Base-by-base conservation (phyloP, 2,888 invertebrate species). In the Neocrepidodera transversa region DNA sequence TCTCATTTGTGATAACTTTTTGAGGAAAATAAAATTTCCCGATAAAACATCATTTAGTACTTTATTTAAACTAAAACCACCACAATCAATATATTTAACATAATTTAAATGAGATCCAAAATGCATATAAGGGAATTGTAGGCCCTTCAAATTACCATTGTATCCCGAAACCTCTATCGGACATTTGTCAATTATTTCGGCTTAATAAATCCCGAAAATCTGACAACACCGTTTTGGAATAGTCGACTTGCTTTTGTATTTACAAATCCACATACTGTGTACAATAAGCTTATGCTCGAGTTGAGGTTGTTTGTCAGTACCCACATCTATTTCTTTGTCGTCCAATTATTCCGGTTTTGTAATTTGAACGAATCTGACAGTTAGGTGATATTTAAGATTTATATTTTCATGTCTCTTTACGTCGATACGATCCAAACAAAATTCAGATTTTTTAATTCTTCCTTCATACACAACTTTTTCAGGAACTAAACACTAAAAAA, bases 291-390 rank as follows among this genome's bases (percentile, higher is more conserved):
- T 2, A 13, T 13, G 35, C 35, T 35, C 14, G 13, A 35, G 13
- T 35, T 11, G 13, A 35, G 35, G 13, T 35, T 35, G 14, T 35
- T 35, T 35, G 35, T 35, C 35, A 13, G 35, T 7, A 35, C 35
- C 35, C 35, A 35, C 35, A 35, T 35, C 35, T 35, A 35, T 2
- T 35, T 35, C 35, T 35, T 35, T 35, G 35, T 35, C 13, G 35
- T 13, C 13, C 14, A 13, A 13, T 35, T 35, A 35, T 35, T 35
- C 35, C 35, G 13, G 35, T 5, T 5, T 35, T 14, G 13, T 35
- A 35, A 35, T 35, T 35, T 30, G 10, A 30, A 10, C 35, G 35
- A 35, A 35, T 35, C 35, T 2, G 35, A 35, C 35, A 35, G 14
- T 13, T 13, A 14, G n/a, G 3, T 35, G 13, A 35, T 13, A 13